These are phyloP conservation scores for Cossypha dichroa DNA, from an alignment of 2,797 vertebrate species.

Conservation along the genomic window DNA sequence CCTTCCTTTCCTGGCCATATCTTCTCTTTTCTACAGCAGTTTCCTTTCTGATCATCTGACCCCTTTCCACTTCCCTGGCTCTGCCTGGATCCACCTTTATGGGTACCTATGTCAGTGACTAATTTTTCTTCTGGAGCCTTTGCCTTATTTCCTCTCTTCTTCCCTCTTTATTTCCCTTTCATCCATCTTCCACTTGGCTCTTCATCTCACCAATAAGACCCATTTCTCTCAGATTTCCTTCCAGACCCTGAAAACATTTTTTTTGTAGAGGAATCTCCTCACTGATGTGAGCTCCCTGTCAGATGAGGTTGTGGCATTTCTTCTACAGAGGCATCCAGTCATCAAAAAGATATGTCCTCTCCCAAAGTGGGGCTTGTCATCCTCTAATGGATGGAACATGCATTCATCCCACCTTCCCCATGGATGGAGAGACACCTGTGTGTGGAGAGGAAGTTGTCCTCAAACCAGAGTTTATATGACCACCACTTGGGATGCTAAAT, in stretches of 20 bases:
- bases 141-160: background rate
- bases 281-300: background rate
- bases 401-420: background rate
- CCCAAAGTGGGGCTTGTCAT: background rate
- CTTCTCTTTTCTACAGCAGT: background rate
- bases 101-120: background rate
- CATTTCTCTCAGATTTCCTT: background rate
- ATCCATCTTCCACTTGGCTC: background rate
- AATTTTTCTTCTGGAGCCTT: background rate
- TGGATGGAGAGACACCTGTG: background rate
- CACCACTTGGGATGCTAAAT: background rate
- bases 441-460: background rate
- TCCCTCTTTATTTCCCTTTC: background rate
- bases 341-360: accelerated
- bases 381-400: accelerated
- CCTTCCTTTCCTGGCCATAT: background rate
- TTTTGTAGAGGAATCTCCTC: background rate
- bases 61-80: background rate
- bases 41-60: background rate
- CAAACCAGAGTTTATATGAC: background rate
- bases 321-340: background rate
- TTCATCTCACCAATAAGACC: background rate
- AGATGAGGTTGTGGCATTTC: background rate
- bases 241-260: background rate
- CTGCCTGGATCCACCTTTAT: background rate